These are phyloP conservation scores for Pararge aegeria DNA, from an alignment of 1,140 invertebrate genomes.

Conservation along the genomic window DNA sequence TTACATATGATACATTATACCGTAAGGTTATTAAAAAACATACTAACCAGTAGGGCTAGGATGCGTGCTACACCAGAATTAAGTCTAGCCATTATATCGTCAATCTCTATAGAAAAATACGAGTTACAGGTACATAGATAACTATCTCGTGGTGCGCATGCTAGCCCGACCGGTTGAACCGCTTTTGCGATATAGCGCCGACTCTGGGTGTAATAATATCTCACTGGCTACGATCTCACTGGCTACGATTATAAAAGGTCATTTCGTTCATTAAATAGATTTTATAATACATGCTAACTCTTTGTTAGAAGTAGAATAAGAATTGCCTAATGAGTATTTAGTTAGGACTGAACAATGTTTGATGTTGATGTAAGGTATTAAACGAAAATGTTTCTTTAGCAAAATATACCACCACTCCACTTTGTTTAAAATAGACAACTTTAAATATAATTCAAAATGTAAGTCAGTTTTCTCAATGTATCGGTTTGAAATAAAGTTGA, in stretches of 20 bases:
- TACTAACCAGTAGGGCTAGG: no score
- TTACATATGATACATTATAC: no score
- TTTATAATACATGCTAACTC: conserved; percentile 13
- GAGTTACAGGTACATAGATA: no score
- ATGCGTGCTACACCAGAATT: no score
- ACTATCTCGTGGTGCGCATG: no score
- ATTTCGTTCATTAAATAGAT: conserved; percentile 13
- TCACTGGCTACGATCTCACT: not conserved
- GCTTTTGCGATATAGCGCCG: no score
- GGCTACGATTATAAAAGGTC: not conserved
- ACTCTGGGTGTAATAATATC: not conserved
- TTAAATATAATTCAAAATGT: not conserved
- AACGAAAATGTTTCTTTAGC: conserved; percentile 15
- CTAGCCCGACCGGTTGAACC: no score
- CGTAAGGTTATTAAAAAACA: no score
- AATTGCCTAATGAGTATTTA: conserved; percentile 26
- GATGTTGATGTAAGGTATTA: conserved; percentile 12
- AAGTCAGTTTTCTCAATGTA: no score
- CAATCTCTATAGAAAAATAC: no score
- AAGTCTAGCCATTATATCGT: no score
- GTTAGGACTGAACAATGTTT: conserved; percentile 22
- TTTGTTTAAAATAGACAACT: not conserved
- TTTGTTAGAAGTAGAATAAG: conserved; percentile 23
- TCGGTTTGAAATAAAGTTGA: no score
- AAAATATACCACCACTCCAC: conserved; percentile 1